Base-by-base conservation (phyloP, 2,113 vertebrate genomes). In the Paramisgurnus dabryanus region DNA sequence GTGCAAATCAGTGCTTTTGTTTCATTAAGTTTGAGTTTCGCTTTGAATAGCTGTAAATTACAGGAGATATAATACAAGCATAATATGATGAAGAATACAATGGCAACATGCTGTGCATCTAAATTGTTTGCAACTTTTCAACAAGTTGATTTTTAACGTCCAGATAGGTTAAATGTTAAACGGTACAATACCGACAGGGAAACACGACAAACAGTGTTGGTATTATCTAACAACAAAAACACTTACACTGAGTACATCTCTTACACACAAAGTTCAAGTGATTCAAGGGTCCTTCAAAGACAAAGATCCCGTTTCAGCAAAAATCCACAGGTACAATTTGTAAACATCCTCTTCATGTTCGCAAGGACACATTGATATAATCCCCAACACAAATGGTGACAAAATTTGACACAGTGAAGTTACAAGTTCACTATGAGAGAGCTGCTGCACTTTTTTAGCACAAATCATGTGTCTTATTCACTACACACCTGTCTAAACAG, bases 211-310 rank as follows among this genome's bases (percentile, higher is more conserved):
- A 66, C 49, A 43, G 39, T 22, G 1, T 0, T 34, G 9, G 34
- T 12, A 53, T 72, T 72, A 53, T 73, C 47, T 15, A 9, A 72
- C 60, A 80, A 79, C 40, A 79, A 71, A 34, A 73, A 80, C 68
- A 58, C 69, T 80, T 80, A 10, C 7, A 12, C 17, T 22, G 39
- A 57, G 18, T 55, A 27, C 2, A 6, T 6, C n/a, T 65, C 58
- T 64, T 9, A 72, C 43, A 67, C 0, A 40, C 45, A 77, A 77
- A 66, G 68, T 73, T 73, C 45, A 71, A 72, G 40, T 50, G 55
- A 49, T 40, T 76, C 11, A 81, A 70, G 63, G 55, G 65, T 69
- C 45, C 63, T 69, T 76, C 55, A 60, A 47, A 73, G 64, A 47
- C 17, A 39, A 6, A 34, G 10, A 41, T 60, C 1, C 5, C 4